Evolutionary conservation across 2,888 invertebrate species (phyloP).

Genomic region (Taenaris catops): DNA sequence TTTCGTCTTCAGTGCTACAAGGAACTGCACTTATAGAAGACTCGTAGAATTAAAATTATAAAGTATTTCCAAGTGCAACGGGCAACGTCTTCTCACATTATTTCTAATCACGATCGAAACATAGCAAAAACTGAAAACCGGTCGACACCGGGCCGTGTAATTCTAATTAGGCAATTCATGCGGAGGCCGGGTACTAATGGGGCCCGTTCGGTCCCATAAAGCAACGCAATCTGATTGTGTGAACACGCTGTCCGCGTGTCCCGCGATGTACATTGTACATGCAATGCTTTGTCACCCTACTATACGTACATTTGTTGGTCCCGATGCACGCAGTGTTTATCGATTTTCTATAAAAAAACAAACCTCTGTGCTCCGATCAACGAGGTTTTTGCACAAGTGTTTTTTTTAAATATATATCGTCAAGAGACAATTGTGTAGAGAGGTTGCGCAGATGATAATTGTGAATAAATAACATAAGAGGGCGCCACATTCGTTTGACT

Average conservation of each 20-base stretch:
- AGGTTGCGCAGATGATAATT: too few relatives aligned
- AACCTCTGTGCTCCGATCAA: too few relatives aligned
- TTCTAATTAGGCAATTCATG: slow-evolving; percentile 76
- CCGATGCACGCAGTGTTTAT: slow-evolving; percentile 21
- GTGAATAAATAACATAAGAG: too few relatives aligned
- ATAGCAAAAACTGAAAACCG: slow-evolving; percentile 41
- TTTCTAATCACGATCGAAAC: slow-evolving; percentile 26
- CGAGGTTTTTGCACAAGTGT: not conserved
- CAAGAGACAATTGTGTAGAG: too few relatives aligned
- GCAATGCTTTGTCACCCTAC: slow-evolving; percentile 75
- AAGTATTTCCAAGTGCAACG: too few relatives aligned
- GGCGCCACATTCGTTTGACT: too few relatives aligned
- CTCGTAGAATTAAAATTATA: too few relatives aligned
- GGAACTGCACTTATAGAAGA: too few relatives aligned
- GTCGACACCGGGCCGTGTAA: slow-evolving; percentile 48
- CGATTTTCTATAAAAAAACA: slow-evolving; percentile 23
- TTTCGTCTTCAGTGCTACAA: too few relatives aligned
- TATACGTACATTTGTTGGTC: slow-evolving; percentile 34
- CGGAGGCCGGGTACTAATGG: slow-evolving; percentile 64
- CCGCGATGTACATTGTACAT: slow-evolving; percentile 65
- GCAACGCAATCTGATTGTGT: slow-evolving; percentile 72
- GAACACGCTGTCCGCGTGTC: slow-evolving; percentile 63
- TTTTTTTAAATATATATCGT: not conserved
- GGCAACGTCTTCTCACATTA: slow-evolving; percentile 5
- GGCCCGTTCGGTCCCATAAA: slow-evolving; percentile 59